Conservation (phyloP, 1,140 invertebrate species). For the Linepithema humile region DNA sequence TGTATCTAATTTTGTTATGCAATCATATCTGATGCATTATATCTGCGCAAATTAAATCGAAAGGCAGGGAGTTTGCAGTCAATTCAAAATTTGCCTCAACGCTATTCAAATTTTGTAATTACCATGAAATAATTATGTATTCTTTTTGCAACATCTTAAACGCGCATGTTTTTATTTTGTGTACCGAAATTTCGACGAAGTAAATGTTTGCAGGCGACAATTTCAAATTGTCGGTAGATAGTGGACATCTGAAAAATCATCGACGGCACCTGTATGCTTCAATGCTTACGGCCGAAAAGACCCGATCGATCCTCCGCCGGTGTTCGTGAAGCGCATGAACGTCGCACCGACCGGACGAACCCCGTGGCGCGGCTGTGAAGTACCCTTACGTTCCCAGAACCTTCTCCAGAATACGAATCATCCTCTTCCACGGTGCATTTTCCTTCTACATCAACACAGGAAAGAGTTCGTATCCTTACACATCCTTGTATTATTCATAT, state of each 20-base stretch:
- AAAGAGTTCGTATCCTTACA: no score
- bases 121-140: neutral
- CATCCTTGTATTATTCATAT: no score
- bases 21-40: neutral
- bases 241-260: neutral
- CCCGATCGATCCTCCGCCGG: conserved; percentile 51
- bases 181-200: neutral
- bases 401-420: neutral
- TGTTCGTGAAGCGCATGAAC: conserved; percentile 30
- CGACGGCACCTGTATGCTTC: conserved; percentile 51
- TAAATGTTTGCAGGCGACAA: no score
- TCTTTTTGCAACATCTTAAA: neutral
- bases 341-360: neutral
- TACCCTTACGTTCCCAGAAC: neutral
- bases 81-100: neutral
- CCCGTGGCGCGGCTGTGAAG: neutral
- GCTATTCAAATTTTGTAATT: neutral
- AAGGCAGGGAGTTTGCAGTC: neutral
- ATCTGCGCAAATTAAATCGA: neutral
- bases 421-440: neutral
- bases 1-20: neutral
- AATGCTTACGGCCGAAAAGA: conserved; percentile 39
- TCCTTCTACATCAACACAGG: neutral
- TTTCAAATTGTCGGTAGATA: neutral
- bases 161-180: neutral